These are phyloP conservation scores for Syngnathus scovelli DNA, from an alignment of 2,113 vertebrate genomes.

Conservation along the genomic window DNA sequence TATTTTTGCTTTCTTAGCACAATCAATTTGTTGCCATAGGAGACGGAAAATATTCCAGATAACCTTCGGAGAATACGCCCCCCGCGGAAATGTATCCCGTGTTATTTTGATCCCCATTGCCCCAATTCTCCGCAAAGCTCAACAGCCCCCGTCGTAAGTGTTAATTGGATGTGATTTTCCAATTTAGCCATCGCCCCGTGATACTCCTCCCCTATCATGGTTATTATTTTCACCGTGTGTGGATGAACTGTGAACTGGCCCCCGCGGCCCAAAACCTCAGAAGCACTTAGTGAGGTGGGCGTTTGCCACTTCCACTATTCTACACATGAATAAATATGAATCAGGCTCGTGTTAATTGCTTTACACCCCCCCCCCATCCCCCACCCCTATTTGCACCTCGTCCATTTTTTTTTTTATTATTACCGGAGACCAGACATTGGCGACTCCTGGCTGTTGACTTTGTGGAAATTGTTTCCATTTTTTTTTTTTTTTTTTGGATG, in stretches of 20 bases:
- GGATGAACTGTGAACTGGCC: conserved; percentile 11
- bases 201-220: conserved; percentile 16
- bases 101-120: conserved; percentile 14
- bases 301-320: conserved; percentile 16
- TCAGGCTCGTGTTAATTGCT: conserved; percentile 1
- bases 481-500: conserved; percentile 8
- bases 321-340: conserved; percentile 11
- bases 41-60: background rate
- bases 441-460: conserved; percentile 5
- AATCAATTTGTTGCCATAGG: background rate
- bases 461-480: conserved; percentile 30
- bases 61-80: background rate
- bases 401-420: background rate
- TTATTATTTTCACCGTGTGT: conserved; percentile 16
- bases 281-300: conserved; percentile 26
- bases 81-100: background rate
- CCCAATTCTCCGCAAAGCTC: background rate
- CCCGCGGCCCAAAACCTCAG: conserved; percentile 8
- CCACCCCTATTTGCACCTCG: background rate
- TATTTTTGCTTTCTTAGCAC: background rate
- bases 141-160: conserved; percentile 19
- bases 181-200: conserved; percentile 32
- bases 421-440: background rate
- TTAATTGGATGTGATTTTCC: conserved; percentile 56
- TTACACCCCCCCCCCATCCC: background rate